Evolutionary conservation across 2,888 invertebrate genomes (phyloP).

Genomic region (Diarsia mendica): DNA sequence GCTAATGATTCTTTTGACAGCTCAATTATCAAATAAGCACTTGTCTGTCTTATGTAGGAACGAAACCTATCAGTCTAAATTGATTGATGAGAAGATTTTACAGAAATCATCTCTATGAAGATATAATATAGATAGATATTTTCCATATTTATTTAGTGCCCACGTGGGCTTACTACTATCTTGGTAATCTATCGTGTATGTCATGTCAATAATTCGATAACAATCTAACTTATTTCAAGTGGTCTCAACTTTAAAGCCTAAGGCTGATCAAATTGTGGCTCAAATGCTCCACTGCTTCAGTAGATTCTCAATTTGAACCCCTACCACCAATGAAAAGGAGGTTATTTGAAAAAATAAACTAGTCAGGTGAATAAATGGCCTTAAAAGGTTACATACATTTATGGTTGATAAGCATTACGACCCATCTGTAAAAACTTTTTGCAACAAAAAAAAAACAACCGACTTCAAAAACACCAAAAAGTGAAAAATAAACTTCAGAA

Average conservation of each 20-base stretch:
- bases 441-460: no score
- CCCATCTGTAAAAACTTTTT: no score
- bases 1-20: conserved; percentile 8
- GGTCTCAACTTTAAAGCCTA: background rate
- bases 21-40: background rate
- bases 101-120: background rate
- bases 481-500: no score
- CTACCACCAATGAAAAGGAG: background rate
- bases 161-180: no score
- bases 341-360: background rate
- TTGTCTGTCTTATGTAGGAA: background rate
- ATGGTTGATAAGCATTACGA: no score
- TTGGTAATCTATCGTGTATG: background rate
- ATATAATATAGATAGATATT: background rate
- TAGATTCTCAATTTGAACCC: background rate
- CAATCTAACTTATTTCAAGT: background rate
- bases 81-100: conserved; percentile 3
- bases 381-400: background rate
- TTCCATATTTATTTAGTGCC: background rate
- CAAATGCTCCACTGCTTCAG: background rate
- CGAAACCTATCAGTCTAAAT: background rate
- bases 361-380: background rate
- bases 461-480: no score
- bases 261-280: background rate
- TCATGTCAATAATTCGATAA: conserved; percentile 1